Conservation (phyloP, 2,888 invertebrate genomes). For the Trachelus iudaicus region DNA sequence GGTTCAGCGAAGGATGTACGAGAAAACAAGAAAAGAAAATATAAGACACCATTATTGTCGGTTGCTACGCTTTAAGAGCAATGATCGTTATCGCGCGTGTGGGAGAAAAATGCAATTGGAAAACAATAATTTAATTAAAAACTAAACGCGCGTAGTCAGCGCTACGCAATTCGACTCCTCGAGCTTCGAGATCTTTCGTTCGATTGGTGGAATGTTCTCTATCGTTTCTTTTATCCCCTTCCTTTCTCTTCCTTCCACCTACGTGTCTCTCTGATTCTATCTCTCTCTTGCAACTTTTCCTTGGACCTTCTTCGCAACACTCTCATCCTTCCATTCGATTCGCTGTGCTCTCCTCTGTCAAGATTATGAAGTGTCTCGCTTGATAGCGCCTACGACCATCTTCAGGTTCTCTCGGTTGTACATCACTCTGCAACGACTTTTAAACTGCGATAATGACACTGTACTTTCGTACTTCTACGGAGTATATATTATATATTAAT, state of each 20-base stretch:
- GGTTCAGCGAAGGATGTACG: constrained; percentile 1
- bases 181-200: constrained; percentile 25
- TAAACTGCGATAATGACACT: constrained; percentile 45
- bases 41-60: constrained; percentile 13
- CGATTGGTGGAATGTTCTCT: constrained; percentile 50
- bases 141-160: constrained; percentile 35
- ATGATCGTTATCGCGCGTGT: constrained; percentile 7
- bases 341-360: not conserved
- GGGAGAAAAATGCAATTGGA: constrained; percentile 21
- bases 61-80: constrained; percentile 10
- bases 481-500: constrained; percentile 52
- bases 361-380: no score
- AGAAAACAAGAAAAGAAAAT: constrained; percentile 9
- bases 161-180: constrained; percentile 26
- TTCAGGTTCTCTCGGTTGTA: constrained; percentile 11
- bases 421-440: constrained; percentile 30
- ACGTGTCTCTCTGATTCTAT: constrained; percentile 5
- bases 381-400: not conserved
- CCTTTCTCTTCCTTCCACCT: not conserved
- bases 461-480: constrained; percentile 46
- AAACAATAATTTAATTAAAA: constrained; percentile 41
- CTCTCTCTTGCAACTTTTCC: constrained; percentile 22
- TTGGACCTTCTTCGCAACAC: constrained; percentile 25
- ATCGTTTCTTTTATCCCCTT: constrained; percentile 13
- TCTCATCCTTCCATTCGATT: constrained; percentile 18